These are phyloP conservation scores for Cynopterus brachyotis DNA, from an alignment of 2,113 vertebrate species.

Conservation along the genomic window DNA sequence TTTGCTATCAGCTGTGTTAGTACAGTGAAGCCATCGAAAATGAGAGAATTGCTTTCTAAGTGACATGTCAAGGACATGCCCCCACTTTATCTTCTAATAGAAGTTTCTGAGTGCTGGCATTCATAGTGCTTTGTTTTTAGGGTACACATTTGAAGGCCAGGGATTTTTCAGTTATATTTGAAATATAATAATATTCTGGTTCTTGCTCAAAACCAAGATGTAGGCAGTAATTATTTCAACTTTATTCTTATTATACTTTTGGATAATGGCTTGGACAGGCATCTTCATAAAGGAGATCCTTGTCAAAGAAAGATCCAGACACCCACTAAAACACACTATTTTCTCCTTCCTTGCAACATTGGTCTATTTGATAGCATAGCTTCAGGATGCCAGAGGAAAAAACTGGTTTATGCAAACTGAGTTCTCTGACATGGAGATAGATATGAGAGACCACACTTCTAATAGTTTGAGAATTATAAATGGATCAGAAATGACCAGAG, in stretches of 20 bases:
- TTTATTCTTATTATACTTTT: not conserved
- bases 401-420: not conserved
- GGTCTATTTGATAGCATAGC: not conserved
- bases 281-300: not conserved
- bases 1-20: conserved; percentile 6
- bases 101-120: not conserved
- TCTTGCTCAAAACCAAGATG: not conserved
- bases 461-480: not conserved
- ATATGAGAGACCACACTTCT: not conserved
- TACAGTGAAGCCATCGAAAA: not conserved
- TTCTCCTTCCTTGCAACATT: not conserved
- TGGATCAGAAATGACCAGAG: not conserved
- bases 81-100: not conserved
- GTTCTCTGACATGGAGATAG: not conserved
- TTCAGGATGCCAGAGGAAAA: not conserved
- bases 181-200: not conserved
- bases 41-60: not conserved
- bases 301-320: not conserved
- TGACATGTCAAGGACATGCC: not conserved
- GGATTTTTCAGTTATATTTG: not conserved
- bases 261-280: not conserved
- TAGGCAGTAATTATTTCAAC: not conserved
- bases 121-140: not conserved
- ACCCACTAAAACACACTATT: not conserved
- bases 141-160: not conserved